phyloP scores from a whole-genome alignment of 1,140 invertebrate species.

The Aphis gossypii region DNA sequence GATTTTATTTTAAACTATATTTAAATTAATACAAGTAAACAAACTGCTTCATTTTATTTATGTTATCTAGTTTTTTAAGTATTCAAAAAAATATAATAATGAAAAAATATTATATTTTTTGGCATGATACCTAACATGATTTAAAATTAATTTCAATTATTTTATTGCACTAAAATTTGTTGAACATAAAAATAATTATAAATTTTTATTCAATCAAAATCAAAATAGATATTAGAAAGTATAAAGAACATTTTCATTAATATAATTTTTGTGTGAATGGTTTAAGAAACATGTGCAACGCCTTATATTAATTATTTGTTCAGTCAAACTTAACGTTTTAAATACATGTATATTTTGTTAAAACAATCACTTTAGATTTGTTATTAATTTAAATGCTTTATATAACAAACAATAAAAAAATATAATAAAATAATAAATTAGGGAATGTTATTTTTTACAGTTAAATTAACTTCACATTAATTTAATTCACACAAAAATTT shows the following conservation, averaged over 20 bases:
- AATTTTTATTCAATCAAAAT: too few species aligned
- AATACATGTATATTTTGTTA: background rate
- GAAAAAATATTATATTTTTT: too few species aligned
- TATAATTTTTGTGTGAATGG: background rate
- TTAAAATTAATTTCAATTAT: too few species aligned
- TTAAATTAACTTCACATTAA: background rate
- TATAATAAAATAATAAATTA: background rate
- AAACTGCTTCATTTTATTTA: too few species aligned
- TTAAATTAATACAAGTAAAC: too few species aligned
- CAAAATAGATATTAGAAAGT: too few species aligned
- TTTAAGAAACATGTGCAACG: background rate
- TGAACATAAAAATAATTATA: too few species aligned
- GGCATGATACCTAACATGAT: too few species aligned
- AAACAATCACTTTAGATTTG: background rate
- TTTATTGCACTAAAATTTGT: too few species aligned
- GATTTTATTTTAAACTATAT: too few species aligned
- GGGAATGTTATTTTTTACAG: conserved; percentile 20
- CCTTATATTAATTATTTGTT: background rate
- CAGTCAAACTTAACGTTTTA: background rate
- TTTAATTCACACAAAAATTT: background rate
- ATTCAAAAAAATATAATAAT: too few species aligned
- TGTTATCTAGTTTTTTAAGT: too few species aligned
- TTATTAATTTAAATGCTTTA: background rate
- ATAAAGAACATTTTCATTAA: background rate
- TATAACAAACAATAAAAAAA: conserved; percentile 33